These are phyloP conservation scores for Upupa epops DNA, from an alignment of 2,113 vertebrate species.

Conservation along the genomic window DNA sequence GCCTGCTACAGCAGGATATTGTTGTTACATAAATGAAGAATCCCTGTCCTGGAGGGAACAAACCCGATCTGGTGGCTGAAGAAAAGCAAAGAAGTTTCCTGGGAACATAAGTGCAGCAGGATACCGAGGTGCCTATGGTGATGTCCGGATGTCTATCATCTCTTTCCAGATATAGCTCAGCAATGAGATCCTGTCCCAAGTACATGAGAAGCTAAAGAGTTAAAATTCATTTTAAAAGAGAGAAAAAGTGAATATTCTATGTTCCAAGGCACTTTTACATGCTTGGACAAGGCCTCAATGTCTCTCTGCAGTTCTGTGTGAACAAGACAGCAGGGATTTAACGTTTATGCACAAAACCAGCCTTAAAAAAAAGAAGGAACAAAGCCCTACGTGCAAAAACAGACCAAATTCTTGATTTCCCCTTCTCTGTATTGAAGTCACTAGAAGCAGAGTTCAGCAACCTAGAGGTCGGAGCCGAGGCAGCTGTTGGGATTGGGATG, in stretches of 20 bases:
- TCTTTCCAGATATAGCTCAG: not conserved
- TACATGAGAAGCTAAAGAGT: not conserved
- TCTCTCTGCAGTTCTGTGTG: not conserved
- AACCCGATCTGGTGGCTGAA: not conserved
- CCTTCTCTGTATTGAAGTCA: not conserved
- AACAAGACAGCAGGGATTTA: not conserved
- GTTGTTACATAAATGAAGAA: slow-evolving; percentile 15
- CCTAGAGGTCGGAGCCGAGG: not conserved
- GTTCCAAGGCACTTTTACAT: not conserved
- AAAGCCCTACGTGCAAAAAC: not conserved
- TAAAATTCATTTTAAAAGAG: not conserved
- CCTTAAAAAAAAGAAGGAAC: not conserved
- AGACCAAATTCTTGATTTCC: not conserved
- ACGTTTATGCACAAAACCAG: not conserved
- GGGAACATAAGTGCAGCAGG: not conserved
- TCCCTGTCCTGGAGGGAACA: slow-evolving; percentile 5
- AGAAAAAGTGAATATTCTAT: not conserved
- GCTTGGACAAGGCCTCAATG: not conserved
- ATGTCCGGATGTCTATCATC: not conserved
- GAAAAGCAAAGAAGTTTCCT: not conserved
- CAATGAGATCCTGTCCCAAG: not conserved
- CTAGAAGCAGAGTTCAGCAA: not conserved
- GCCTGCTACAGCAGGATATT: slow-evolving; percentile 21
- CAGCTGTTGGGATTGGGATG: not conserved
- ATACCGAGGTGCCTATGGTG: too few relatives aligned